Evolutionary conservation across 2,113 vertebrate species (phyloP).

Genomic region (Nothobranchius kuhntae): DNA sequence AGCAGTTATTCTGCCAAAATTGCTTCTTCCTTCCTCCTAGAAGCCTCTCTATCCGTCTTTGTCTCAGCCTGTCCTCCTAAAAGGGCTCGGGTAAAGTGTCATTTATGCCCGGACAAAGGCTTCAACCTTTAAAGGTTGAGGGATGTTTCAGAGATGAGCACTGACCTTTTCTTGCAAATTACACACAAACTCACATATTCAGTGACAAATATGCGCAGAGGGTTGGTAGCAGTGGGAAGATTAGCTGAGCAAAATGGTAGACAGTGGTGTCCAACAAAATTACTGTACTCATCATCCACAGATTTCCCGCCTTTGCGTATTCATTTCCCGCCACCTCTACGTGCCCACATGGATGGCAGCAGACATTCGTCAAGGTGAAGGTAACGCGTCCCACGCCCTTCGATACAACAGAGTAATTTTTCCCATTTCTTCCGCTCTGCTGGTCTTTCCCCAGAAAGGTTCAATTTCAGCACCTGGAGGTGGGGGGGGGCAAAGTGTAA

Average conservation of each 20-base stretch:
- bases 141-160: slow-evolving; percentile 73
- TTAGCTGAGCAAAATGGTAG: slow-evolving; percentile 60
- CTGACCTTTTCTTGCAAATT: slow-evolving; percentile 77
- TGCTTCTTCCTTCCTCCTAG: slow-evolving; percentile 9
- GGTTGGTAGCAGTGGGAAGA: slow-evolving; percentile 34
- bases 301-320: slow-evolving; percentile 60
- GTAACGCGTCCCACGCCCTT: slow-evolving; percentile 44
- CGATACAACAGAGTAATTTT: slow-evolving; percentile 60
- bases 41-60: slow-evolving; percentile 30
- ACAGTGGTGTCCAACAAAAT: slow-evolving; percentile 73
- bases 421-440: slow-evolving; percentile 65
- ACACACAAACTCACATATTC: slow-evolving; percentile 31
- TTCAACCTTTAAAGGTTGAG: slow-evolving; percentile 80
- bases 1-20: slow-evolving; percentile 29
- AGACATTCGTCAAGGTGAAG: slow-evolving; percentile 75
- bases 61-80: slow-evolving; percentile 27
- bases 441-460: slow-evolving; percentile 62
- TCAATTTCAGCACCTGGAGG: slow-evolving; percentile 58
- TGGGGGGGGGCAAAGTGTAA: slow-evolving; percentile 50
- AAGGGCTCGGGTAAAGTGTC: slow-evolving; percentile 54
- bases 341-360: slow-evolving; percentile 62
- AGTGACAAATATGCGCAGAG: slow-evolving; percentile 41
- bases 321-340: slow-evolving; percentile 66
- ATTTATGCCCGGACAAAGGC: slow-evolving; percentile 72
- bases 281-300: slow-evolving; percentile 75